Conservation (phyloP, 2,888 invertebrate genomes). For the Eledone cirrhosa region DNA sequence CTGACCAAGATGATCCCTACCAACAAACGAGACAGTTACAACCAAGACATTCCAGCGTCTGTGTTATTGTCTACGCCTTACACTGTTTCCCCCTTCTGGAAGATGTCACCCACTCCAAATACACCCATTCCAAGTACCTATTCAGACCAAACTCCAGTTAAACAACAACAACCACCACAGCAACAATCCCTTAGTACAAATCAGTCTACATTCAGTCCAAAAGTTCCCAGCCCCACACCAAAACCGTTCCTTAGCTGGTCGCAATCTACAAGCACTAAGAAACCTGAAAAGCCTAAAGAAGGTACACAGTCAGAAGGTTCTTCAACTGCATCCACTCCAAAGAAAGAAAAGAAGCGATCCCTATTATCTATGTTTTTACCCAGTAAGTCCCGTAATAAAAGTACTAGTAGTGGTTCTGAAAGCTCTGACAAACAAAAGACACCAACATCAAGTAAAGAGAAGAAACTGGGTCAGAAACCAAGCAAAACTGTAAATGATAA, state of each 20-base stretch:
- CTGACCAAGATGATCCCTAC: slow-evolving; percentile 23
- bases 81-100: slow-evolving; percentile 22
- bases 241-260: slow-evolving; percentile 41
- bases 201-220: slow-evolving; percentile 27
- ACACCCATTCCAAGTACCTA: slow-evolving; percentile 11
- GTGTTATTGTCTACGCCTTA: slow-evolving; percentile 26
- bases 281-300: slow-evolving; percentile 38
- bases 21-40: slow-evolving; percentile 4
- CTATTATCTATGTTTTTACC: slow-evolving; percentile 26
- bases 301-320: slow-evolving; percentile 27
- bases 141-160: neutral
- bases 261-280: slow-evolving; percentile 29
- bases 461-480: slow-evolving; percentile 40
- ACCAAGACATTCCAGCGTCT: slow-evolving; percentile 10
- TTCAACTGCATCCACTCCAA: slow-evolving; percentile 26
- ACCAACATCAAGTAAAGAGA: slow-evolving; percentile 29
- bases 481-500: slow-evolving; percentile 32
- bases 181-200: neutral
- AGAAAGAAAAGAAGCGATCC: slow-evolving; percentile 33
- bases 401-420: slow-evolving; percentile 26
- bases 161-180: neutral
- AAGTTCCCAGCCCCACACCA: slow-evolving; percentile 49
- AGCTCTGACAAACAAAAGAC: slow-evolving; percentile 57
- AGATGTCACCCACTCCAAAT: slow-evolving; percentile 11
- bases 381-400: slow-evolving; percentile 21